Conservation (phyloP, 2,797 vertebrate genomes). For the Alauda arvensis region DNA sequence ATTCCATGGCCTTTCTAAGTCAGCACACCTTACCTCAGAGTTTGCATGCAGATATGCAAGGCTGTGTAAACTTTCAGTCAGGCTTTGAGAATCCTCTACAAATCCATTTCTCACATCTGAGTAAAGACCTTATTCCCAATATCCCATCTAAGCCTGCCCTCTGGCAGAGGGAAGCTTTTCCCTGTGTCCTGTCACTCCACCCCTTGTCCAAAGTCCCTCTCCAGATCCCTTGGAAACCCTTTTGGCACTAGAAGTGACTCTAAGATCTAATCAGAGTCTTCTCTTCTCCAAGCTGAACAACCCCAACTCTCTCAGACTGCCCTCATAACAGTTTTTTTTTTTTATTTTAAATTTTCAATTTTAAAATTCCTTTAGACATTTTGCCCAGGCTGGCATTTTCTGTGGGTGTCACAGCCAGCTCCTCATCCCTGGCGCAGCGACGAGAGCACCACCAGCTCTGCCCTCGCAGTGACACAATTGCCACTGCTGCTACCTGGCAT, state of each 20-base stretch:
- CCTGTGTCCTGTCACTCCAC: not conserved
- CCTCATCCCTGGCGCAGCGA: not conserved
- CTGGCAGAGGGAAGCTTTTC: not conserved
- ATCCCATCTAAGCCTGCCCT: not conserved
- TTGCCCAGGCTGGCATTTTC: not conserved
- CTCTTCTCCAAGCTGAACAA: not conserved
- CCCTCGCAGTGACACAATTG: not conserved
- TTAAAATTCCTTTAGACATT: not conserved
- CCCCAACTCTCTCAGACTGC: not conserved
- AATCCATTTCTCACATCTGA: not conserved
- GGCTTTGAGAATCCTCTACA: too few relatives aligned
- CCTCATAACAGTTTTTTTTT: too few relatives aligned
- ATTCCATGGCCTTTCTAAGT: too few relatives aligned
- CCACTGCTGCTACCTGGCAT: conserved; percentile 10
- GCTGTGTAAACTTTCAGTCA: too few relatives aligned
- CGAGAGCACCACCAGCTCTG: not conserved
- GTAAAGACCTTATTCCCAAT: not conserved
- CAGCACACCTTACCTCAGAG: too few relatives aligned
- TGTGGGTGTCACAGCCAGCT: not conserved
- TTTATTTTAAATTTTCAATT: not conserved
- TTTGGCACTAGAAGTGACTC: not conserved
- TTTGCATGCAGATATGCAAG: too few relatives aligned
- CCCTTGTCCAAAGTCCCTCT: not conserved
- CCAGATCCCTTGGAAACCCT: not conserved
- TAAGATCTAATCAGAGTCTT: not conserved